Evolutionary conservation across 2,113 vertebrate genomes (phyloP).

Genomic region (Melospiza georgiana): DNA sequence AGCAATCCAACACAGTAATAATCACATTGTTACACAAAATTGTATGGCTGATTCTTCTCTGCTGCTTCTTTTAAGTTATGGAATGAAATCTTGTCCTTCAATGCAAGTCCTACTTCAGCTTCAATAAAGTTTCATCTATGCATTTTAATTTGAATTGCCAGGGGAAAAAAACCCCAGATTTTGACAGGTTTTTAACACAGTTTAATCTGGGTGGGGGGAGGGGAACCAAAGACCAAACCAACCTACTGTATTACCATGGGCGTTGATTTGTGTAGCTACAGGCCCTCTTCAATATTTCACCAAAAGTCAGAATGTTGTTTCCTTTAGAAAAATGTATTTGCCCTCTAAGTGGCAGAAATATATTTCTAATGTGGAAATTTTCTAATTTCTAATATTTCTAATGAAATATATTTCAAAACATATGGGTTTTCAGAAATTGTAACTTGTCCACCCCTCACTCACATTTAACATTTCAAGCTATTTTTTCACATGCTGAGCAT

Average conservation of each 20-base stretch:
- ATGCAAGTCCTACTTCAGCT: neutral
- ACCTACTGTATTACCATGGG: neutral
- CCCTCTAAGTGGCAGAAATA: neutral
- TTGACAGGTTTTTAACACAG: neutral
- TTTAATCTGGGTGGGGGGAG: neutral
- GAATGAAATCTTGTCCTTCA: neutral
- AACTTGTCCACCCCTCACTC: neutral
- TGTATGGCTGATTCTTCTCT: neutral
- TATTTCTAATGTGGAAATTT: neutral
- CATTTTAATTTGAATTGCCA: neutral
- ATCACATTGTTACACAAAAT: neutral
- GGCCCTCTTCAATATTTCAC: neutral
- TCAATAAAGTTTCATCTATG: neutral
- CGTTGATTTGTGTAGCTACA: neutral
- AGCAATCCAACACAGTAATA: neutral
- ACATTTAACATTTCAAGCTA: neutral
- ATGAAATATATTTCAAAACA: neutral
- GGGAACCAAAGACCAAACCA: neutral
- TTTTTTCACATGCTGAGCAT: neutral
- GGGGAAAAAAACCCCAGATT: neutral
- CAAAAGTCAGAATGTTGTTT: neutral
- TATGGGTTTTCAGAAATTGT: rapidly evolving
- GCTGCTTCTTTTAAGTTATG: neutral
- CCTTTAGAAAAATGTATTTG: neutral
- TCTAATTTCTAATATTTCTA: neutral